Evolutionary conservation across 1,140 invertebrate species (phyloP).

Genomic region (Brachionus sp.): DNA sequence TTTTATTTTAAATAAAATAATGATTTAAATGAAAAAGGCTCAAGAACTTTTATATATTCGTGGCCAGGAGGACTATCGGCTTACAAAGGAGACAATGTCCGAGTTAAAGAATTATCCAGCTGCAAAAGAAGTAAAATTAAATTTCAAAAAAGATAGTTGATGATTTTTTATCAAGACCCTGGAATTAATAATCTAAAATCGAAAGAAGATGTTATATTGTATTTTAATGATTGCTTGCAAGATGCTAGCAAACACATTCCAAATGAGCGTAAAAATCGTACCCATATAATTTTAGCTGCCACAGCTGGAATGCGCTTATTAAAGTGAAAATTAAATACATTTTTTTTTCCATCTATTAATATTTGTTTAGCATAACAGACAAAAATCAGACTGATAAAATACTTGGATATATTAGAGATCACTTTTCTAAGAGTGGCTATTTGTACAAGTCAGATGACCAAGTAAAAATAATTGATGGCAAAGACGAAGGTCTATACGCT

Average conservation of each 20-base stretch:
- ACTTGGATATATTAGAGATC: background rate
- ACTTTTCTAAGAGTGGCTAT: conserved; percentile 5
- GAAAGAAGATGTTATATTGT: conserved; percentile 14
- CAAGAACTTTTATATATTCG: background rate
- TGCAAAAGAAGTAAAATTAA: conserved; percentile 2
- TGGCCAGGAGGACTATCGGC: conserved; percentile 19
- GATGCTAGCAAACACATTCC: conserved; percentile 34
- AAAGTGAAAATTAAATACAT: background rate
- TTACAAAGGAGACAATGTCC: background rate
- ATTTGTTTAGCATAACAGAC: background rate
- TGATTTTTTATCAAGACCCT: background rate
- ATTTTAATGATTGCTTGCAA: conserved; percentile 44
- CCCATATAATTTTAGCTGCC: conserved; percentile 41
- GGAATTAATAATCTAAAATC: conserved; percentile 6
- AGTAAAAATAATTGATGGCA: conserved; percentile 58
- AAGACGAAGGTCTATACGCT: conserved; percentile 61
- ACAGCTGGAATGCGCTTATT: conserved; percentile 46
- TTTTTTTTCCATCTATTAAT: background rate
- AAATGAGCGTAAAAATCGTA: background rate
- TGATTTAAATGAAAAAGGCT: background rate
- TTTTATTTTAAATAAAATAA: background rate
- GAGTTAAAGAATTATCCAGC: background rate
- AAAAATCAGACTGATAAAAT: conserved; percentile 26
- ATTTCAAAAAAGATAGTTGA: background rate
- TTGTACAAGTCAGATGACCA: conserved; percentile 37